Percentiles rank a stretch among this genome's conserved stretches.
phyloP scores from a whole-genome alignment of 2,888 invertebrate species.

The Eubasilissa splendida region DNA sequence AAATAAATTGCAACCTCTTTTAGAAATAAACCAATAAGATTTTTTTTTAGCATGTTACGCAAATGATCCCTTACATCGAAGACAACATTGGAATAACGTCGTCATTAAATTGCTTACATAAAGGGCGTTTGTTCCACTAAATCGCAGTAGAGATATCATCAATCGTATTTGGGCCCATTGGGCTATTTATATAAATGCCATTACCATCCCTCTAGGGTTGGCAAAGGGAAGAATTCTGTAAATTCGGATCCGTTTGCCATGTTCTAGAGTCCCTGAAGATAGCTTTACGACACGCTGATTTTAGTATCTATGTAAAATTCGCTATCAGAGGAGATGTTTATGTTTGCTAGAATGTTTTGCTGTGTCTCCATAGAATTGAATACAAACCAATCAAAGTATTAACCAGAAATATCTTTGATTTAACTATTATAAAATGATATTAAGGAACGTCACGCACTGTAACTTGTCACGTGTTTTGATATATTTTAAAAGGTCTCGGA shows the following conservation, averaged over 20 bases:
- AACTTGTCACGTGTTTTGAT: too few relatives aligned
- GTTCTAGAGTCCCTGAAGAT: slow-evolving; percentile 9
- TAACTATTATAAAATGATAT: too few relatives aligned
- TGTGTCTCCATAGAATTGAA: too few relatives aligned
- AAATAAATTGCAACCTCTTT: too few relatives aligned
- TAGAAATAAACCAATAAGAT: not conserved
- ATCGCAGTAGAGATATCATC: slow-evolving; percentile 6
- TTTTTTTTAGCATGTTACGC: not conserved
- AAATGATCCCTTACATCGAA: too few relatives aligned
- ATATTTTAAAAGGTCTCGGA: too few relatives aligned
- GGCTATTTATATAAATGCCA: slow-evolving; percentile 1
- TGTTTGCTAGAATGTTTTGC: too few relatives aligned
- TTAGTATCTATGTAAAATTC: not conserved
- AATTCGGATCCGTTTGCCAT: not conserved
- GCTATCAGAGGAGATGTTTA: too few relatives aligned
- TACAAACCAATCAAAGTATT: too few relatives aligned
- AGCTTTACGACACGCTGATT: slow-evolving; percentile 15
- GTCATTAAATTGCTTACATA: slow-evolving; percentile 10
- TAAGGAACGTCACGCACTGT: too few relatives aligned
- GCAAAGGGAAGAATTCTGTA: not conserved
- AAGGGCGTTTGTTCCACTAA: slow-evolving; percentile 2
- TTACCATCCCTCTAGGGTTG: not conserved
- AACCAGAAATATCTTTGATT: too few relatives aligned
- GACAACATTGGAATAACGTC: slow-evolving; percentile 7
- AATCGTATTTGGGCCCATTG: not conserved